These are phyloP conservation scores for Craniophora ligustri DNA, from an alignment of 2,888 invertebrate species.

Conservation along the genomic window DNA sequence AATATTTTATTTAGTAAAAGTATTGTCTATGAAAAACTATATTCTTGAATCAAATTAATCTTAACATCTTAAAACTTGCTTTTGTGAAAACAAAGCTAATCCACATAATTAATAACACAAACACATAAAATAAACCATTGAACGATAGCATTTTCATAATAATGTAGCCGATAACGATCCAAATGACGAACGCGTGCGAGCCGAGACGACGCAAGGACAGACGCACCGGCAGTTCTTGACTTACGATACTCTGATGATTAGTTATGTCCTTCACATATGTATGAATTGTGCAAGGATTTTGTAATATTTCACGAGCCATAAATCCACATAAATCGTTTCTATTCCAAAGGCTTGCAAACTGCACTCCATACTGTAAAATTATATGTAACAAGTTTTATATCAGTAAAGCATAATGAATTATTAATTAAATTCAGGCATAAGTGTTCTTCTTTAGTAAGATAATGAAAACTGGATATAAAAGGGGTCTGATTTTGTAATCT, in stretches of 20 bases:
- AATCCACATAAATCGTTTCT: slow-evolving; percentile 90
- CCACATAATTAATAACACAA: slow-evolving; percentile 82
- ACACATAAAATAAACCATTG: slow-evolving; percentile 82
- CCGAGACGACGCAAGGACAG: slow-evolving; percentile 91
- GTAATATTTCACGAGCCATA: slow-evolving; percentile 89
- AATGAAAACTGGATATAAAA: too few relatives aligned
- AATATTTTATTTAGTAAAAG: slow-evolving; percentile 52
- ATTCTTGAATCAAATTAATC: slow-evolving; percentile 62
- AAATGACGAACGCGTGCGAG: slow-evolving; percentile 88
- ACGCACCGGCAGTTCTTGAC: slow-evolving; percentile 90
- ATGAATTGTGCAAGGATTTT: slow-evolving; percentile 89
- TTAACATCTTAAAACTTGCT: slow-evolving; percentile 77
- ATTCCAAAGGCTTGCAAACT: slow-evolving; percentile 90
- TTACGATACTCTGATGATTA: slow-evolving; percentile 88
- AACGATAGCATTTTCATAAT: slow-evolving; percentile 87
- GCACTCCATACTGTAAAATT: slow-evolving; percentile 90
- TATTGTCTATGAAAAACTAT: slow-evolving; percentile 19
- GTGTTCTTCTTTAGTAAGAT: too few relatives aligned
- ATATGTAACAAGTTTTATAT: slow-evolving; percentile 9
- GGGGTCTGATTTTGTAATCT: too few relatives aligned
- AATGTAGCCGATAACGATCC: slow-evolving; percentile 85
- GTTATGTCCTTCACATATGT: slow-evolving; percentile 89
- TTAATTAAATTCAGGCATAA: too few relatives aligned
- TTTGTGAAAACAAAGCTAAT: slow-evolving; percentile 82
- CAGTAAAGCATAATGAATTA: too few relatives aligned